phyloP scores from a whole-genome alignment of 2,888 invertebrate species.

The Fragum whitleyi region DNA sequence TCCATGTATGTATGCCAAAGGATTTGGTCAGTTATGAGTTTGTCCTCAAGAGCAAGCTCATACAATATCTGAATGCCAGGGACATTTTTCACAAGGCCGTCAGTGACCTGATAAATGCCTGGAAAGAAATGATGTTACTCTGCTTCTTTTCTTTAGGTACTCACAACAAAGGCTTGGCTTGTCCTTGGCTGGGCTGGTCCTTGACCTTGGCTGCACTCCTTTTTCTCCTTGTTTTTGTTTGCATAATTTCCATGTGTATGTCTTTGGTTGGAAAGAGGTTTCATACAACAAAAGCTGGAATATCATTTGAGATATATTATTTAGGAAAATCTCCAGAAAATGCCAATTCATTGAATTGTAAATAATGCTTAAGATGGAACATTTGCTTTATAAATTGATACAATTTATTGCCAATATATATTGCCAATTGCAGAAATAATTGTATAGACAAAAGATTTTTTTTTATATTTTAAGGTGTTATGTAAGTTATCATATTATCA shows the following conservation, averaged over 20 bases:
- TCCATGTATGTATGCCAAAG: constrained; percentile 94
- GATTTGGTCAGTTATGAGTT: constrained; percentile 88
- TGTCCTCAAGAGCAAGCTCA: constrained; percentile 89
- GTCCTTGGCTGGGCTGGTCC: background rate
- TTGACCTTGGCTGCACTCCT: constrained; percentile 32
- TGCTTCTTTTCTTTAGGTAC: constrained; percentile 93
- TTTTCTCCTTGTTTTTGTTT: constrained; percentile 16
- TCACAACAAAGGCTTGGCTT: background rate
- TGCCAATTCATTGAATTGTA: too few relatives aligned
- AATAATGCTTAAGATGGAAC: too few relatives aligned
- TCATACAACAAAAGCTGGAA: background rate
- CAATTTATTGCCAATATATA: too few relatives aligned
- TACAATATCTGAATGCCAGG: constrained; percentile 93
- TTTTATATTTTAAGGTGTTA: too few relatives aligned
- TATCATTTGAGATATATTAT: too few relatives aligned
- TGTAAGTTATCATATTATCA: too few relatives aligned
- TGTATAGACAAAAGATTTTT: too few relatives aligned
- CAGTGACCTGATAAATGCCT: constrained; percentile 94
- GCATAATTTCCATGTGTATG: constrained; percentile 3
- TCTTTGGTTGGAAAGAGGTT: background rate
- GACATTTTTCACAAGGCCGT: constrained; percentile 95
- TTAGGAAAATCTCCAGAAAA: too few relatives aligned
- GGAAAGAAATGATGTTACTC: constrained; percentile 93
- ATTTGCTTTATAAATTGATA: too few relatives aligned
- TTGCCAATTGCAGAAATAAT: too few relatives aligned